These are phyloP conservation scores for Pelusios castaneus DNA, from an alignment of 2,113 vertebrate species.

Conservation along the genomic window DNA sequence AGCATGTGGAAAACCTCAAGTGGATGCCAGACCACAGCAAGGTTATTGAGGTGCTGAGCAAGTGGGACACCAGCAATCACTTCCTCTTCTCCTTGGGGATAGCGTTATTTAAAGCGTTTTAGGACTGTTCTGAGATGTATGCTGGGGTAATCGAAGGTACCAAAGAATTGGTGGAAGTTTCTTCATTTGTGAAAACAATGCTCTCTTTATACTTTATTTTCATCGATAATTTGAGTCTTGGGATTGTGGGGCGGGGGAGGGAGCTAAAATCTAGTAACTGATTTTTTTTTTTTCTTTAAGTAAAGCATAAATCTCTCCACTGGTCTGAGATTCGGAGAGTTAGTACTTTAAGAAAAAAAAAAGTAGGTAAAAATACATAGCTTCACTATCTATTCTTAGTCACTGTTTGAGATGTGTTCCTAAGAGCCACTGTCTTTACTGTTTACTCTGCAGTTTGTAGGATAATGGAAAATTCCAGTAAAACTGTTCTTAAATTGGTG, in stretches of 20 bases:
- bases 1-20: not conserved
- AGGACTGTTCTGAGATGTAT: not conserved
- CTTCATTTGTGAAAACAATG: rapidly evolving
- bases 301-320: not conserved
- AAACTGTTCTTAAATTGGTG: constrained; percentile 54
- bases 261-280: not conserved
- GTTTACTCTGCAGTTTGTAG: constrained; percentile 34
- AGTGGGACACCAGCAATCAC: too few relatives aligned
- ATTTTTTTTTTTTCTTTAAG: not conserved
- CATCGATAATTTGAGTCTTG: not conserved
- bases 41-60: too few relatives aligned
- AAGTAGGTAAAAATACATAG: not conserved
- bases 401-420: not conserved
- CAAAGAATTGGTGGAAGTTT: not conserved
- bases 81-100: too few relatives aligned
- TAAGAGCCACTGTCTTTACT: constrained; percentile 20
- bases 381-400: not conserved
- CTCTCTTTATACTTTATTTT: not conserved
- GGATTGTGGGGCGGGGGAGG: too few relatives aligned
- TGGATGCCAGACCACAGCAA: too few relatives aligned
- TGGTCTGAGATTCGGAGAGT: not conserved
- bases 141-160: not conserved
- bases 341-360: not conserved
- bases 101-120: not conserved
- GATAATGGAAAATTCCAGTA: constrained; percentile 59